Conservation (phyloP, 2,113 vertebrate genomes). For the human (Homo sapiens) region DNA sequence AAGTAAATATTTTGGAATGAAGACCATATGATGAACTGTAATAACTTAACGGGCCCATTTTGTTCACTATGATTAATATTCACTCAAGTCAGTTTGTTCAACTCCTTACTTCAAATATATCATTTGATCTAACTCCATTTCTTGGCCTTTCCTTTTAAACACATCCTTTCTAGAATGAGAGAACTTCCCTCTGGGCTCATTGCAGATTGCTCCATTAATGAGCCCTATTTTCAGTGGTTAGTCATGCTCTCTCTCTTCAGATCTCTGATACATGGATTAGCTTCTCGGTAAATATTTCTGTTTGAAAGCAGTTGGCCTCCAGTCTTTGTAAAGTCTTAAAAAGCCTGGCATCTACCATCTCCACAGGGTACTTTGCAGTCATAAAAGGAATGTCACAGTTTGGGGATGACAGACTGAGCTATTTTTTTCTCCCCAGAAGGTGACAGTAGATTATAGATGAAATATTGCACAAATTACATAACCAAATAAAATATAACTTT, state of each 20-base stretch:
- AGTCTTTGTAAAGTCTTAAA: constrained; percentile 63
- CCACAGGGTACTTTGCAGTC: constrained; percentile 64
- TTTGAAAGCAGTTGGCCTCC: constrained; percentile 70
- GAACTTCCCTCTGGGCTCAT: background rate
- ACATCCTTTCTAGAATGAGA: constrained; percentile 30
- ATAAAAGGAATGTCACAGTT: constrained; percentile 69
- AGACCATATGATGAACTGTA: background rate
- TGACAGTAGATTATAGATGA: background rate
- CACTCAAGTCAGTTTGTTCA: constrained; percentile 55
- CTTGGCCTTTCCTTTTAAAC: constrained; percentile 54
- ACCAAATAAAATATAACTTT: background rate
- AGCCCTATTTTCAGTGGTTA: constrained; percentile 55
- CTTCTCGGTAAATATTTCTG: constrained; percentile 59
- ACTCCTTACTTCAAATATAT: background rate
- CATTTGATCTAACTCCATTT: constrained; percentile 39
- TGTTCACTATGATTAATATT: constrained; percentile 10
- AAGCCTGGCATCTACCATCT: constrained; percentile 68
- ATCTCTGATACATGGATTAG: constrained; percentile 46
- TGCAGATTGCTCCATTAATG: constrained; percentile 42
- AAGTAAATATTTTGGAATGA: background rate
- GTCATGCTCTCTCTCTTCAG: constrained; percentile 46
- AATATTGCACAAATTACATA: background rate
- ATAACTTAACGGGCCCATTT: background rate
- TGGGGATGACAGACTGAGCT: constrained; percentile 49
- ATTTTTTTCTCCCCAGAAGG: constrained; percentile 7